Conservation (phyloP, 2,888 invertebrate genomes). For the Drosophila prolongata region DNA sequence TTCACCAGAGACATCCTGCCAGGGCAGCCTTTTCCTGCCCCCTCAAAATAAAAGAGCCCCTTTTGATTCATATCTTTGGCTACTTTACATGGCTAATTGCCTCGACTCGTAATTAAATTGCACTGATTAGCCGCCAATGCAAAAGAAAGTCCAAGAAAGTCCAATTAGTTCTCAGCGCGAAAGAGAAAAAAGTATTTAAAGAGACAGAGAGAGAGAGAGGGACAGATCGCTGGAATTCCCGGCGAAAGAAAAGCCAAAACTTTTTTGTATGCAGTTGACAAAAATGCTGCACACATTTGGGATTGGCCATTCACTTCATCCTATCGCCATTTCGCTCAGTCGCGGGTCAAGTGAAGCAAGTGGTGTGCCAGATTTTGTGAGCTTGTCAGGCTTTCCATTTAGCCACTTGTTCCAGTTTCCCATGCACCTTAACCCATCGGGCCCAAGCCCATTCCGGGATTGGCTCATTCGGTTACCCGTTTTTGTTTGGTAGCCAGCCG, state of each 20-base stretch:
- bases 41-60: background rate
- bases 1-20: conserved; percentile 45
- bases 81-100: conserved; percentile 79
- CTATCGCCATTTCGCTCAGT: conserved; percentile 21
- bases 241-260: conserved; percentile 26
- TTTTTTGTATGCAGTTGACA: conserved; percentile 60
- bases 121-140: conserved; percentile 65
- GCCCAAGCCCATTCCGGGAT: conserved; percentile 69
- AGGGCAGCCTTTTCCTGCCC: conserved; percentile 1
- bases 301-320: conserved; percentile 49
- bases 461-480: conserved; percentile 27
- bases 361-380: conserved; percentile 57
- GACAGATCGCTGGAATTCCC: conserved; percentile 5
- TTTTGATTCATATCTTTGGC: conserved; percentile 45
- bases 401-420: conserved; percentile 77
- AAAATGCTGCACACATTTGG: conserved; percentile 54
- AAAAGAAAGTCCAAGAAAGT: conserved; percentile 56
- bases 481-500: conserved; percentile 14
- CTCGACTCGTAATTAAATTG: conserved; percentile 69
- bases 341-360: conserved; percentile 73
- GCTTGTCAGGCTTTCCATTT: conserved; percentile 55
- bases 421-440: conserved; percentile 76
- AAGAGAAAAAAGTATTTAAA: background rate
- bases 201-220: background rate
- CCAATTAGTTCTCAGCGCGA: conserved; percentile 63